These are phyloP conservation scores for Ctenopoma kingsleyae DNA, from an alignment of 2,797 vertebrate species.

Conservation along the genomic window DNA sequence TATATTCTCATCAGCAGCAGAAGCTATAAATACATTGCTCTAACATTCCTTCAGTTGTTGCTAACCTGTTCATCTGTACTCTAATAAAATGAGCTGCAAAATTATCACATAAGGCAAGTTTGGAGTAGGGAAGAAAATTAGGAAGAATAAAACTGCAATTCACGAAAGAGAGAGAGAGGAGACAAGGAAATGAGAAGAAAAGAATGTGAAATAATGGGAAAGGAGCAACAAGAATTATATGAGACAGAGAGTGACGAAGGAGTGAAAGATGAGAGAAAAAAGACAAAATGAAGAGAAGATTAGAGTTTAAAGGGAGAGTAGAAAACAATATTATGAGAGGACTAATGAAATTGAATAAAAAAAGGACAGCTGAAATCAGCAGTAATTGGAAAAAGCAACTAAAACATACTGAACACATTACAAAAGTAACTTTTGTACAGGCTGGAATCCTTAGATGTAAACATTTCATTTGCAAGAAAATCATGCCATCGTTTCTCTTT, in stretches of 20 bases:
- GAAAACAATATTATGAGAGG: not conserved
- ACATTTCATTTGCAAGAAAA: not conserved
- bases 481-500: not conserved
- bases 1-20: not conserved
- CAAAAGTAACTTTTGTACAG: not conserved
- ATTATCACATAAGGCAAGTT: not conserved
- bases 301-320: too few relatives aligned
- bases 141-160: not conserved
- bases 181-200: not conserved
- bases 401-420: too few relatives aligned
- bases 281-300: too few relatives aligned
- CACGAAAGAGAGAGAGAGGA: not conserved
- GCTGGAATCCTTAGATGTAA: not conserved
- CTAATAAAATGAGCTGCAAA: not conserved
- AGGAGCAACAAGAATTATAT: too few relatives aligned
- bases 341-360: too few relatives aligned
- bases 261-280: too few relatives aligned
- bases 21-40: conserved; percentile 5
- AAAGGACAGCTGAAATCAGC: too few relatives aligned
- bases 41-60: not conserved
- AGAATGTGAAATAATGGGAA: not conserved
- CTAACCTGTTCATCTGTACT: not conserved
- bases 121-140: not conserved
- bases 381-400: too few relatives aligned
- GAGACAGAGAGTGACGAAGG: too few relatives aligned